A percentile compares a stretch with the other conserved stretches of the same genome.
These are phyloP conservation scores for Pardalotus punctatus DNA, from an alignment of 2,113 vertebrate genomes.

Conservation along the genomic window DNA sequence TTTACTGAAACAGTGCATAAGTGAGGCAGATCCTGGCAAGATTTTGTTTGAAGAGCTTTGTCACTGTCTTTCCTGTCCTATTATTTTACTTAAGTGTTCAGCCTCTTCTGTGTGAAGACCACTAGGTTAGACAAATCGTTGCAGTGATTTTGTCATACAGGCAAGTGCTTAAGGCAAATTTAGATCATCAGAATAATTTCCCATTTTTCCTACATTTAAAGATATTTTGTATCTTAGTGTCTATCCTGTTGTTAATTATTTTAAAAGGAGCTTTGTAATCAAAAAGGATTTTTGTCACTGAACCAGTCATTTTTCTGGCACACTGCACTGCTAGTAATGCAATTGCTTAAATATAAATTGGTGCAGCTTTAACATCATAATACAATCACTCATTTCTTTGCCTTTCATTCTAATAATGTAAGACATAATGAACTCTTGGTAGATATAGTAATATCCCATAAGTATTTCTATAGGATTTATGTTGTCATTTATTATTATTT, in stretches of 20 bases:
- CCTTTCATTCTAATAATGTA: conserved; percentile 36
- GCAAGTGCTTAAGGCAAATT: not conserved
- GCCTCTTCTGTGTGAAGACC: not conserved
- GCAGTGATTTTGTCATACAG: not conserved
- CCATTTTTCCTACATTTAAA: not conserved
- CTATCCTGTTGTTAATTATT: not conserved
- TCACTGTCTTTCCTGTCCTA: not conserved
- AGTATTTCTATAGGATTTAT: conserved; percentile 39
- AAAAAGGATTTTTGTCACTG: not conserved
- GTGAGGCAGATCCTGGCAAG: not conserved
- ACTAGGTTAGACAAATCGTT: not conserved
- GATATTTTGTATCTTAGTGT: not conserved
- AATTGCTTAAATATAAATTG: conserved; percentile 45
- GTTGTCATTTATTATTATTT: conserved; percentile 48
- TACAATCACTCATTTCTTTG: conserved; percentile 27
- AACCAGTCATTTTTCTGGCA: conserved; percentile 36
- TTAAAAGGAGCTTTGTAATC: not conserved
- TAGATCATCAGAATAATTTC: not conserved
- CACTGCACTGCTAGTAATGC: not conserved
- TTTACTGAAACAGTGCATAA: not conserved
- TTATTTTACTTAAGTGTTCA: not conserved
- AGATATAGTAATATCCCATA: not conserved
- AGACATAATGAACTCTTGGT: conserved; percentile 28
- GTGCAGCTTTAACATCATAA: conserved; percentile 17
- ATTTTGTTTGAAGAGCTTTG: not conserved